phyloP scores from a whole-genome alignment of 2,888 invertebrate genomes.

The Amiota minor region DNA sequence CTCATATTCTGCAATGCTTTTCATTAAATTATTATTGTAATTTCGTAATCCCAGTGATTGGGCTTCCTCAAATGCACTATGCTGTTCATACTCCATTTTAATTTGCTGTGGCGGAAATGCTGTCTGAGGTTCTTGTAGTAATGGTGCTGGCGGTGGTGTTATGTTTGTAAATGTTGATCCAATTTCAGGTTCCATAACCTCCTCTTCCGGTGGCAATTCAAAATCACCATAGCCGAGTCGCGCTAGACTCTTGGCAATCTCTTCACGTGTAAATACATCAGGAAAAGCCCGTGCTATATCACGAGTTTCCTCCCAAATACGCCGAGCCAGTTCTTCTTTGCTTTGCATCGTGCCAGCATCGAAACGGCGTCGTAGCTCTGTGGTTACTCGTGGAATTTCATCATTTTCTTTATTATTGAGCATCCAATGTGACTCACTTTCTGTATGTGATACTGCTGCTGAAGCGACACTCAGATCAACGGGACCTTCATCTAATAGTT shows the following conservation, averaged over 20 bases:
- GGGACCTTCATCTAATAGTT: slow-evolving; percentile 66
- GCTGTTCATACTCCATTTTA: slow-evolving; percentile 48
- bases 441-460: slow-evolving; percentile 49
- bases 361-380: slow-evolving; percentile 53
- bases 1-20: slow-evolving; percentile 68
- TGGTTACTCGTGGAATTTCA: slow-evolving; percentile 41
- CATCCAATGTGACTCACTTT: slow-evolving; percentile 25
- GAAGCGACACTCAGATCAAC: slow-evolving; percentile 68
- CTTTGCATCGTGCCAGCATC: slow-evolving; percentile 55
- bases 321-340: slow-evolving; percentile 67
- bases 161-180: slow-evolving; percentile 20
- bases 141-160: slow-evolving; percentile 32
- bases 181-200: slow-evolving; percentile 46
- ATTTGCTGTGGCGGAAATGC: slow-evolving; percentile 19
- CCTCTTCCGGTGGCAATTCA: slow-evolving; percentile 55
- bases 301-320: slow-evolving; percentile 70
- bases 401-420: not conserved
- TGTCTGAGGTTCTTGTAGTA: not conserved
- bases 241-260: slow-evolving; percentile 68
- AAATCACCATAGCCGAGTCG: slow-evolving; percentile 69
- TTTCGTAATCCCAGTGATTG: slow-evolving; percentile 55
- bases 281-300: slow-evolving; percentile 71
- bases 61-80: slow-evolving; percentile 3
- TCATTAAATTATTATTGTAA: slow-evolving; percentile 64
- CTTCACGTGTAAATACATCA: slow-evolving; percentile 70